A percentile compares a stretch with the other conserved stretches of the same genome.
These are phyloP conservation scores for Drosophila repleta DNA, from an alignment of 1,140 invertebrate species.

Conservation along the genomic window DNA sequence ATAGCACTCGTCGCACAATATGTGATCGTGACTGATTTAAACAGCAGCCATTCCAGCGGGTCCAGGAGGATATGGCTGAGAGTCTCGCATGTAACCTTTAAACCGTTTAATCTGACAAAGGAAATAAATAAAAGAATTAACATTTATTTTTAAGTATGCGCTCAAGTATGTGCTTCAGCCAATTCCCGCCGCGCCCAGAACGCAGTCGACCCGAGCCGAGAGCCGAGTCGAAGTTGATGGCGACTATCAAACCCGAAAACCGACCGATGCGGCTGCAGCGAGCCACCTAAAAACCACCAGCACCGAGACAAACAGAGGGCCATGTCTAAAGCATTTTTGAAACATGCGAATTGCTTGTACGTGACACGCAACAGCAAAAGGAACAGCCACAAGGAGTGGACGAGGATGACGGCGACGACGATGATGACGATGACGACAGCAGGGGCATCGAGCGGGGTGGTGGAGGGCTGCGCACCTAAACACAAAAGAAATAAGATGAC, in stretches of 20 bases:
- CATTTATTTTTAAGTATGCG: conserved; percentile 80
- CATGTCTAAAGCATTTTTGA: conserved; percentile 81
- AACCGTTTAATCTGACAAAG: conserved; percentile 81
- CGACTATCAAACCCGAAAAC: conserved; percentile 63
- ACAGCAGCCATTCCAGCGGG: conserved; percentile 35
- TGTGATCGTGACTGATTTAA: conserved; percentile 46
- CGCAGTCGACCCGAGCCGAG: conserved; percentile 12
- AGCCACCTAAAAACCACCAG: conserved; percentile 41
- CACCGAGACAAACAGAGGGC: conserved; percentile 56
- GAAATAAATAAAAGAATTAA: conserved; percentile 83
- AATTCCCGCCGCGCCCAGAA: conserved; percentile 25
- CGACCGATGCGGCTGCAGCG: conserved; percentile 5
- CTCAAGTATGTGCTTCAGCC: conserved; percentile 58
- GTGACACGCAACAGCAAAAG: conserved; percentile 81
- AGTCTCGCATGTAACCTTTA: conserved; percentile 66
- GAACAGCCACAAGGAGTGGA: conserved; percentile 53
- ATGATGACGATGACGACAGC: too few relatives aligned
- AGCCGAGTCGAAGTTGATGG: conserved; percentile 48
- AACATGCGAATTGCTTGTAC: conserved; percentile 83
- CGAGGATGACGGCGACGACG: conserved; percentile 14
- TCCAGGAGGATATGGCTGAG: conserved; percentile 27
- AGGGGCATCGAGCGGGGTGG: not conserved
- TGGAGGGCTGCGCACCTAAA: conserved; percentile 30
- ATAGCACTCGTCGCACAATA: conserved; percentile 17
- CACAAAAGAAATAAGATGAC: conserved; percentile 64